A percentile compares a stretch with the other conserved stretches of the same genome.
Conservation (phyloP, 2,797 vertebrate genomes). For the Syngnathus acus region DNA sequence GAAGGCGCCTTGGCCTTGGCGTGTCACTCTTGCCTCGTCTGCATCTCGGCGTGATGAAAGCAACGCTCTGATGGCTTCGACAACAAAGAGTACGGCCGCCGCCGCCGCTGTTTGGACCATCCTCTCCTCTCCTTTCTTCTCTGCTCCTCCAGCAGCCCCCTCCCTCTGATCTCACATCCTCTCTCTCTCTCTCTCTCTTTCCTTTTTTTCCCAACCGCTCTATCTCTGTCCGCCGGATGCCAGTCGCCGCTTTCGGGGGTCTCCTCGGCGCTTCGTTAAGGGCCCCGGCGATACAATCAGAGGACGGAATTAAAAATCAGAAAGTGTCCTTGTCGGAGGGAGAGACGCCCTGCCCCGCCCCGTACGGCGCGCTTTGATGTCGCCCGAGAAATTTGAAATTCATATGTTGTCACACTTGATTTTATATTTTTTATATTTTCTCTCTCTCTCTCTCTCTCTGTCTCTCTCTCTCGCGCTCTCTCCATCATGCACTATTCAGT, state of each 20-base stretch:
- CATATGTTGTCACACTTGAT: conserved; percentile 82
- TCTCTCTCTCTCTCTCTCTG: conserved; percentile 32
- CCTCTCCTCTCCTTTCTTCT: conserved; percentile 61
- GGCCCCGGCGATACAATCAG: conserved; percentile 74
- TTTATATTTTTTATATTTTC: conserved; percentile 36
- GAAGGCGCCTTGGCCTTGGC: conserved; percentile 48
- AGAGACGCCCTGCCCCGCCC: conserved; percentile 64
- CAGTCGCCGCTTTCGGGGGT: conserved; percentile 48
- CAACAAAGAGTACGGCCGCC: conserved; percentile 73
- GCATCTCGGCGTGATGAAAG: conserved; percentile 73
- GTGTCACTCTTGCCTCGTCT: conserved; percentile 44
- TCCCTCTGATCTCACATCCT: conserved; percentile 60
- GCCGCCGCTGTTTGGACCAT: conserved; percentile 57
- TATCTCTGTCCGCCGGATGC: conserved; percentile 65
- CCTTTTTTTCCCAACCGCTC: conserved; percentile 32
- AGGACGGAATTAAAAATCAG: conserved; percentile 79
- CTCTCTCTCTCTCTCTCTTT: conserved; percentile 26
- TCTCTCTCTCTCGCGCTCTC: conserved; percentile 48
- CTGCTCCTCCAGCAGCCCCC: conserved; percentile 59
- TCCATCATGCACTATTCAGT: conserved; percentile 70
- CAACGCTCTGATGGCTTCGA: conserved; percentile 71
- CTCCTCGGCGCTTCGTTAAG: conserved; percentile 68
- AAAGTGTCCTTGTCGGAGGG: conserved; percentile 74
- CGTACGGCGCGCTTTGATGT: conserved; percentile 75
- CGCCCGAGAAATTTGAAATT: conserved; percentile 78